Evolutionary conservation across 2,113 vertebrate species (phyloP), one percentile per base, ranked within the genome.

Genomic region (Taurulus bubalis): DNA sequence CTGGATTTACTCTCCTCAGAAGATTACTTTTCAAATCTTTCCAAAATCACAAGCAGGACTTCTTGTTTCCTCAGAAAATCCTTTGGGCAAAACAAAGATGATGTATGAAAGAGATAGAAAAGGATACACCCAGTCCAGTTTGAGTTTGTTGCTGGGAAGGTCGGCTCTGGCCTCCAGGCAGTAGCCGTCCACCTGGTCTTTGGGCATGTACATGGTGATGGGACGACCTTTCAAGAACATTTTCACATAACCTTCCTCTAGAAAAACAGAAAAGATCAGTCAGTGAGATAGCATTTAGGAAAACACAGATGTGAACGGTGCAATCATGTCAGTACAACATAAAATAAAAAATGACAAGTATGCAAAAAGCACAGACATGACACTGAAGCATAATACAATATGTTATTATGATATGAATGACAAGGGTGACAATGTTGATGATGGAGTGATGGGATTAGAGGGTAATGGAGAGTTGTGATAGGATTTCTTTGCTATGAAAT

Each of bases 101-200:
- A n/a, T n/a, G n/a, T n/a, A n/a, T 3, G 7, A 5, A n/a, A 45
- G 18, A 45, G 1, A 24, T 20, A n/a, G 2, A 47, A 79, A 97
- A 98, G 98, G 98, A 99, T 99, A 99, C 98, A 99, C 98, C 98
- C 98, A 99, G 90, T 99, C 97, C 93, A 99, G 94, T 86, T 99
- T 99, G 87, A 99, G 97, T 66, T 96, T 97, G 93, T 96, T 97
- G 88, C 94, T 73, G 18, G 98, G 97, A 59, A 99, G 94, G 28
- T 99, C 98, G 34, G 94, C 95, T 94, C 96, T 97, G 77, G 96
- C 96, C 85, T 99, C 98, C 95, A 99, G 92, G 90, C 89, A 96
- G 93, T 99, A 99, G 85, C 95, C 93, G 51, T 99, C 97, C 95
- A 98, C 96, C 91, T 97, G 95, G 24, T 98, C 97, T 96, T 95